Evolutionary conservation across 1,140 invertebrate genomes (phyloP), one percentile per base, ranked within the genome.

Genomic region (Pectinophora gossypiella): DNA sequence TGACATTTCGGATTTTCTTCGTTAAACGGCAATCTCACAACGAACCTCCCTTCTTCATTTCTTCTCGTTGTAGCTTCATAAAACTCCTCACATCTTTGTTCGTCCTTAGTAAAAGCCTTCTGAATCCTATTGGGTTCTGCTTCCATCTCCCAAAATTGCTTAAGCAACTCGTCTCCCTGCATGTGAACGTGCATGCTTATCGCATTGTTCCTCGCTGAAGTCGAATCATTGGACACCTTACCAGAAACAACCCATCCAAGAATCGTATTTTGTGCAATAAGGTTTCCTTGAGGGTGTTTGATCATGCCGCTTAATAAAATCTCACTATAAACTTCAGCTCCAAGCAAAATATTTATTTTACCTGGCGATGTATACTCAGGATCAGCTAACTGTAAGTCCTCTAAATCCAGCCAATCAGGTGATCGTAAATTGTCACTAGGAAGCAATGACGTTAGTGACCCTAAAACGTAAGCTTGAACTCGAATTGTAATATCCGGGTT

Each of bases 141-240:
- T 13, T 46, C 44, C 18, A 46, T 19, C 13, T 46, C 44, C 44
- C 44, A 46, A 46, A 46, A 46, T 46, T 20, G 9, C 19, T 46
- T 46, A 7, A 46, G 20, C 9, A 9, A 18, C 5, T 46, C 10
- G 6, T 46, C 44, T 6, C 19, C 44, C 13, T 21, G 9, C 5
- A 19, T 22, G 9, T 46, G 44, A 5, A 21, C 6, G 19, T 46
- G 44, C 44, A 46, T 20, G 19, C 16, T 46, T 20, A 46, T 19
- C 9, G 12, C 12, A 12, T 27, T 27, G 23, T 12, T 12, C 23
- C 12, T 27, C 12, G 5, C 23, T 27, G 23, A 27, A 27, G 5
- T 27, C 5, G 23, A 27, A 27, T 27, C 23, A 5, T n/a, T n/a
- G n/a, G 5, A 12, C 19, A 46, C 19, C 19, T 22, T 10, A 5